phyloP scores from a whole-genome alignment of 2,888 invertebrate genomes.

The Dryocosmus kuriphilus region DNA sequence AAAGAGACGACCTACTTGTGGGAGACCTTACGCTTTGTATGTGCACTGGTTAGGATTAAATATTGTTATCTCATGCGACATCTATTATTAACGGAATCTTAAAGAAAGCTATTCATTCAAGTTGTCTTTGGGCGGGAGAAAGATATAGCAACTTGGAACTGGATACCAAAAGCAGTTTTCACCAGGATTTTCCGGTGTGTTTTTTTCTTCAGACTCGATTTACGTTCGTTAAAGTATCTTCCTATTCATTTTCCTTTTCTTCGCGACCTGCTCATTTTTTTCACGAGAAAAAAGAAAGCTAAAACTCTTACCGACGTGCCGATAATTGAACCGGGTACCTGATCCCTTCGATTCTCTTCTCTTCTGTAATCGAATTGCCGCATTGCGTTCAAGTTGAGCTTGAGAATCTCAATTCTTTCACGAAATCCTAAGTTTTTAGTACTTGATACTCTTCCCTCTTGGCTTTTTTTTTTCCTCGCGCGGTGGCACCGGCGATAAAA shows the following conservation, averaged over 20 bases:
- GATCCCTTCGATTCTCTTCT: constrained; percentile 50
- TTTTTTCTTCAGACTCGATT: constrained; percentile 57
- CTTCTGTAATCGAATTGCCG: constrained; percentile 68
- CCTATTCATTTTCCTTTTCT: constrained; percentile 52
- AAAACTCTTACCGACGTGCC: constrained; percentile 56
- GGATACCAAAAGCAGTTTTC: neutral
- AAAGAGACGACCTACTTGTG: too few species aligned
- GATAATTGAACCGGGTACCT: constrained; percentile 71
- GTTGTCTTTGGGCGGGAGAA: too few species aligned
- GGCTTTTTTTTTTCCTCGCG: constrained; percentile 42
- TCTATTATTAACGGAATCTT: too few species aligned
- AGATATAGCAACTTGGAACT: neutral
- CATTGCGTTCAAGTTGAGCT: constrained; percentile 62
- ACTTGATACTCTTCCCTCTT: constrained; percentile 47
- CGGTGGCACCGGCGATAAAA: constrained; percentile 52
- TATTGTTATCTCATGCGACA: too few species aligned
- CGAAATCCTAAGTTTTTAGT: constrained; percentile 56
- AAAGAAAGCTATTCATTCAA: too few species aligned
- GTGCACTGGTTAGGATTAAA: too few species aligned
- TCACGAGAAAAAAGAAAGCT: constrained; percentile 52
- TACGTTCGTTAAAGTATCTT: constrained; percentile 55
- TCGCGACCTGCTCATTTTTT: constrained; percentile 52
- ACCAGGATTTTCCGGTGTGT: neutral
- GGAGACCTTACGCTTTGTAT: too few species aligned
- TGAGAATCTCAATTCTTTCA: constrained; percentile 64